phyloP scores from a whole-genome alignment of 2,888 invertebrate species.

The Stramonita haemastoma region DNA sequence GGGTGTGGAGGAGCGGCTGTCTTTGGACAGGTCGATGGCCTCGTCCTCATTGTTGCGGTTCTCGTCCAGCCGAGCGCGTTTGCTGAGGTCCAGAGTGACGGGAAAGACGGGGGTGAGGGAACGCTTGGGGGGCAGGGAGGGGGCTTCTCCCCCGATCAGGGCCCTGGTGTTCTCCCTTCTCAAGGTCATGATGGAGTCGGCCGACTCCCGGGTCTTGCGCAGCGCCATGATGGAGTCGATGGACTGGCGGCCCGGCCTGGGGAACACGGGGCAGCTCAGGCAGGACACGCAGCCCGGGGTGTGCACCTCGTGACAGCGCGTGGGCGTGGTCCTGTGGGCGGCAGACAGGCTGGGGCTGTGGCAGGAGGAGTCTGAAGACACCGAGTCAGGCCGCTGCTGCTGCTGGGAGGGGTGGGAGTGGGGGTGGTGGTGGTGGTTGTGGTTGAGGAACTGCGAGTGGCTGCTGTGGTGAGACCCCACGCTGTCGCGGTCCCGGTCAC shows the following conservation, averaged over 20 bases:
- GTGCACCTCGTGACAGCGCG: constrained; percentile 22
- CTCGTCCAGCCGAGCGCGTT: constrained; percentile 53
- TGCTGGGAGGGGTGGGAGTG: not conserved
- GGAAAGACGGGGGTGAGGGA: constrained; percentile 57
- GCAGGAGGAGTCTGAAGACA: constrained; percentile 36
- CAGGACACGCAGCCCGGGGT: constrained; percentile 32
- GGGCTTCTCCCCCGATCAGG: constrained; percentile 17
- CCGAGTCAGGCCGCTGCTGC: constrained; percentile 29
- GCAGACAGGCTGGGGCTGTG: constrained; percentile 32
- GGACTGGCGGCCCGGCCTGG: constrained; percentile 41
- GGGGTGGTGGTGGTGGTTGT: constrained; percentile 10
- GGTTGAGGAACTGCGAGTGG: constrained; percentile 19
- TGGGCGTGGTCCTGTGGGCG: not conserved
- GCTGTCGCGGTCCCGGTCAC: constrained; percentile 15
- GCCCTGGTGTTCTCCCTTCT: constrained; percentile 41
- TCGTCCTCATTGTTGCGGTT: constrained; percentile 54
- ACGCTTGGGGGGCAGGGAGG: constrained; percentile 46
- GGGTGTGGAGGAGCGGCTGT: constrained; percentile 50
- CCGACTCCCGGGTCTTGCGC: constrained; percentile 42
- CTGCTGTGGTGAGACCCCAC: constrained; percentile 16
- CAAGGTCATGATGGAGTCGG: constrained; percentile 46
- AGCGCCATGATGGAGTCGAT: constrained; percentile 47
- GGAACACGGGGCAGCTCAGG: constrained; percentile 23
- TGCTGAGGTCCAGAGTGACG: constrained; percentile 56
- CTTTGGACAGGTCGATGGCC: constrained; percentile 69